phyloP scores from a whole-genome alignment of 2,888 invertebrate genomes.

The Choristoneura rosaceana region DNA sequence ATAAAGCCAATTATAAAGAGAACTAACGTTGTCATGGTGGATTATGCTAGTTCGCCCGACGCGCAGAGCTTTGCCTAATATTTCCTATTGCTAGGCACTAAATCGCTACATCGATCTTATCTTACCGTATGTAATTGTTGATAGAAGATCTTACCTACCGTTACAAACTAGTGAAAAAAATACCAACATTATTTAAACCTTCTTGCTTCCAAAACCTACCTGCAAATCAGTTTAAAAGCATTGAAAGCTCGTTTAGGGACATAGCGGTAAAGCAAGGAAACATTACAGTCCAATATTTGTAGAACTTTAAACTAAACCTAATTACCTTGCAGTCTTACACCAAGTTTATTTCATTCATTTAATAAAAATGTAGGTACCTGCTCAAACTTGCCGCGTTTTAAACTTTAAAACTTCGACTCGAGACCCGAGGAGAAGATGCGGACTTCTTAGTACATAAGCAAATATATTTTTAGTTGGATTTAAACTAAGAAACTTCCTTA shows the following conservation, averaged over 20 bases:
- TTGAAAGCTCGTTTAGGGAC: neutral
- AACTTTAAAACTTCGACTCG: conserved; percentile 17
- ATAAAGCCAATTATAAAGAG: too few relatives aligned
- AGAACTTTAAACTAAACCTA: neutral
- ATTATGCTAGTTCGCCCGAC: too few relatives aligned
- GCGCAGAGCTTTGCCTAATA: too few relatives aligned
- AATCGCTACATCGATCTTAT: neutral
- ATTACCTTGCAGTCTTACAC: neutral
- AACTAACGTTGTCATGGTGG: too few relatives aligned
- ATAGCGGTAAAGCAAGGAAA: neutral
- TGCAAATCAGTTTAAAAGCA: neutral
- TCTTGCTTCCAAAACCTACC: neutral
- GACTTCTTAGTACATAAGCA: conserved; percentile 34
- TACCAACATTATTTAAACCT: too few relatives aligned
- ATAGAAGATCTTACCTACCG: neutral
- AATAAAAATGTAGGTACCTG: conserved; percentile 24
- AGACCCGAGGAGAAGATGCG: conserved; percentile 19
- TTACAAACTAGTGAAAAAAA: neutral
- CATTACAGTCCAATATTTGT: neutral
- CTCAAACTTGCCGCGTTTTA: conserved; percentile 16
- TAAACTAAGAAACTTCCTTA: conserved; percentile 30
- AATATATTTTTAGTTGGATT: conserved; percentile 42
- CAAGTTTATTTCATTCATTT: conserved; percentile 18
- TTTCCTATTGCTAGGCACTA: neutral
- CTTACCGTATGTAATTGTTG: too few relatives aligned